Conservation (phyloP, 2,113 vertebrate genomes). For the Malurus melanocephalus region DNA sequence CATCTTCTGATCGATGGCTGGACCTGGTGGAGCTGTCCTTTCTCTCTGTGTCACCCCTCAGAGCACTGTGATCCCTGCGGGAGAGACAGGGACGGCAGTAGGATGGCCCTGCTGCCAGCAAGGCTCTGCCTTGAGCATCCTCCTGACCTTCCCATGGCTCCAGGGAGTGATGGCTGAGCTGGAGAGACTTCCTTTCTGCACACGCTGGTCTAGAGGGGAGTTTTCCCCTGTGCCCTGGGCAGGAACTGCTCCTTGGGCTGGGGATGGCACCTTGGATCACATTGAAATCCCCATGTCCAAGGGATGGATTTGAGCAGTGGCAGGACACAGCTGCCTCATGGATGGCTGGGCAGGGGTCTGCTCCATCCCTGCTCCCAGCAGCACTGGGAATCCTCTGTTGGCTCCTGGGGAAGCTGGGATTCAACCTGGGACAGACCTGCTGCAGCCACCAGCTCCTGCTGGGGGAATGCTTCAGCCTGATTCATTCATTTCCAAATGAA, state of each 20-base stretch:
- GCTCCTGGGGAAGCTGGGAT: background rate
- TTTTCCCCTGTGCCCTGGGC: background rate
- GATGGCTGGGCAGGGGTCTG: accelerated
- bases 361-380: background rate
- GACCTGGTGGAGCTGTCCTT: background rate
- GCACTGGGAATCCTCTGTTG: background rate
- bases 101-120: background rate
- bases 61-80: background rate
- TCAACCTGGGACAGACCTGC: background rate
- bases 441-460: background rate
- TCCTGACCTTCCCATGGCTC: background rate
- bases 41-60: background rate
- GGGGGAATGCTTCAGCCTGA: background rate
- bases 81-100: no score
- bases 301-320: background rate
- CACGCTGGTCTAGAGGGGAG: accelerated
- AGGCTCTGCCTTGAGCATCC: background rate
- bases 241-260: accelerated
- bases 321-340: background rate
- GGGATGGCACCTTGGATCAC: background rate
- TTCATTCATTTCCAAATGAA: background rate
- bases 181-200: background rate
- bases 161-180: background rate
- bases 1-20: accelerated
- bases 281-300: background rate